Evolutionary conservation across 2,797 vertebrate species (phyloP).

Genomic region (Esox masquinongy): DNA sequence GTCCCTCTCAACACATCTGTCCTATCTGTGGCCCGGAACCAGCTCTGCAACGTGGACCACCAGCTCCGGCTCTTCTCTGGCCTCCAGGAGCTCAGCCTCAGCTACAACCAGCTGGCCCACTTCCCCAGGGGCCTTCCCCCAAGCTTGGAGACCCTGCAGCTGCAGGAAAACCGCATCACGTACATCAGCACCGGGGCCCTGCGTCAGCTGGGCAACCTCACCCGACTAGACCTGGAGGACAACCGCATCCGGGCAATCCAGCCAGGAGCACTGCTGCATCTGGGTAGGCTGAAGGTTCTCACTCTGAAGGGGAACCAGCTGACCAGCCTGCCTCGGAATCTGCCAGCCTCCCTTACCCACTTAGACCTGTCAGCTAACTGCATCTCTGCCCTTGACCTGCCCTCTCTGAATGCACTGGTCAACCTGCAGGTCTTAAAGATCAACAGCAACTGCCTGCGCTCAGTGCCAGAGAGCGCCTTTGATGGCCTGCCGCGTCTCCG

Average conservation of each 20-base stretch:
- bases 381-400: conserved; percentile 69
- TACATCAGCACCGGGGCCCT: conserved; percentile 73
- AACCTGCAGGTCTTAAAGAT: conserved; percentile 78
- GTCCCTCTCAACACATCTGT: conserved; percentile 71
- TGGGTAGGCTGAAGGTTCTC: conserved; percentile 68
- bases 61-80: conserved; percentile 64
- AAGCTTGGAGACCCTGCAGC: conserved; percentile 76
- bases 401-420: conserved; percentile 66
- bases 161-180: conserved; percentile 78
- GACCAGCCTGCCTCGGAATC: conserved; percentile 62
- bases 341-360: conserved; percentile 72
- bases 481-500: conserved; percentile 66
- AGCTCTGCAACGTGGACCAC: conserved; percentile 78
- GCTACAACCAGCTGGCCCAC: conserved; percentile 72
- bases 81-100: conserved; percentile 79
- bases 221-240: conserved; percentile 73
- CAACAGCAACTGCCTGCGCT: conserved; percentile 78
- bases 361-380: conserved; percentile 78
- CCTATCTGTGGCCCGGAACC: conserved; percentile 78
- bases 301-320: conserved; percentile 74
- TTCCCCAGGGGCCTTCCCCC: conserved; percentile 78
- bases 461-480: conserved; percentile 72
- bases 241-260: conserved; percentile 78
- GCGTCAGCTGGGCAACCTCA: conserved; percentile 75
- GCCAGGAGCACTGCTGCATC: conserved; percentile 68